Base-by-base conservation (phyloP, 2,113 vertebrate genomes). In the Cichladusa arquata region DNA sequence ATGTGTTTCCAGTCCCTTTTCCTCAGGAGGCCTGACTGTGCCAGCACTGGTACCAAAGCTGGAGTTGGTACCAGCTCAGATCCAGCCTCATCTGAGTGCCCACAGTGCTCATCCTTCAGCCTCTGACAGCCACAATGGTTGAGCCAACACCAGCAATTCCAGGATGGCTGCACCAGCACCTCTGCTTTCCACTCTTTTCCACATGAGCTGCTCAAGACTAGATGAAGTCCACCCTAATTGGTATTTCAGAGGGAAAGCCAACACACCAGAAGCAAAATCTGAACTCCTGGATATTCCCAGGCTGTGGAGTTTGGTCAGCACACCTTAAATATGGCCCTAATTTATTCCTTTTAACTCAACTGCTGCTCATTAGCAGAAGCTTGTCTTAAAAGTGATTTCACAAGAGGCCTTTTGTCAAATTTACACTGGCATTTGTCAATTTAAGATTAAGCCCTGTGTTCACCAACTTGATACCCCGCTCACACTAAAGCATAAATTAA, bases 381-480 rank as follows among this genome's bases (percentile, higher is more conserved):
- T 91, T 71, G 92, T 93, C 95, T 92, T 56, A 69, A 93, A 92
- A 90, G 81, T 24, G 81, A 93, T 96, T 93, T 80, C 96, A 95
- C 92, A 92, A 93, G 94, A 77, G 96, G 86, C 94, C 90, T 95
- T 97, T 97, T 94, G 95, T 94, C 94, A 82, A 76, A 86, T 86
- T 92, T 58, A 82, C 88, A 53, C 6, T 60, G 95, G 93, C 70
- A 47, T 91, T 94, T 90, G 93, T 95, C 85, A 61, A 90, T 72
- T 70, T 29, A 50, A 90, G 92, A 90, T 89, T 76, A 93, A 96
- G 96, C 90, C 67, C 4, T 6, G 20, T 14, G 60, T 86, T 96
- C 88, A 94, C 96, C 82, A 79, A 92, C 84, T 87, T 9, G 87
- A 91, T 93, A 90, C 57, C 47, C 12, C 0, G 42, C 40, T 89